Evolutionary conservation across 2,888 invertebrate species (phyloP).

Genomic region (Notodonta dromedarius): DNA sequence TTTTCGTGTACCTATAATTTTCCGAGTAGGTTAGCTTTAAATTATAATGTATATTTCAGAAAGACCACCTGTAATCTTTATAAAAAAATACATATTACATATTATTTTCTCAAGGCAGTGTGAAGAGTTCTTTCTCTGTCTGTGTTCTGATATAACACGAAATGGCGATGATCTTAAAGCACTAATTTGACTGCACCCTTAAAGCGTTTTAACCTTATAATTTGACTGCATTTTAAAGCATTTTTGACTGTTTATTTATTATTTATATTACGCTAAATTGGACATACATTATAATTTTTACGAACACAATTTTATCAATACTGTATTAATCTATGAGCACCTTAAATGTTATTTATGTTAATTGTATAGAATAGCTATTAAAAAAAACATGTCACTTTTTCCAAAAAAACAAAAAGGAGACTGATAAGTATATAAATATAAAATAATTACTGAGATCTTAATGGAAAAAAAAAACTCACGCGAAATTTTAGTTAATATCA

Average conservation of each 20-base stretch:
- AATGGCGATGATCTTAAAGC: background rate
- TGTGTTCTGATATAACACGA: background rate
- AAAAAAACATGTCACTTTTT: background rate
- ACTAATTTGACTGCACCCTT: constrained; percentile 1
- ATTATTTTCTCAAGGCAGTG: too few relatives aligned
- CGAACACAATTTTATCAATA: background rate
- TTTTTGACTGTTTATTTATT: background rate
- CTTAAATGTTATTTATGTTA: background rate
- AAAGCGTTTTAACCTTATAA: background rate
- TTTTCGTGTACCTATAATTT: too few relatives aligned
- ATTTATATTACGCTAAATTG: background rate
- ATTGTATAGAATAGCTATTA: background rate
- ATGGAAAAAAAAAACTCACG: too few relatives aligned
- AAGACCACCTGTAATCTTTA: too few relatives aligned
- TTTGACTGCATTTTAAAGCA: constrained; percentile 1
- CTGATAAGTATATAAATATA: background rate
- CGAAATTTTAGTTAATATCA: too few relatives aligned
- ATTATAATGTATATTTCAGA: too few relatives aligned
- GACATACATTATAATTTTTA: background rate
- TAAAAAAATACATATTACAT: too few relatives aligned
- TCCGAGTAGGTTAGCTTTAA: too few relatives aligned
- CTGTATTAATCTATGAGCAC: background rate
- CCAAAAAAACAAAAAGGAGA: background rate
- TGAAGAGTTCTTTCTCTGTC: too few relatives aligned
- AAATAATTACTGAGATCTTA: background rate